These are phyloP conservation scores for Morus bassanus DNA, from an alignment of 2,797 vertebrate species.

Conservation along the genomic window DNA sequence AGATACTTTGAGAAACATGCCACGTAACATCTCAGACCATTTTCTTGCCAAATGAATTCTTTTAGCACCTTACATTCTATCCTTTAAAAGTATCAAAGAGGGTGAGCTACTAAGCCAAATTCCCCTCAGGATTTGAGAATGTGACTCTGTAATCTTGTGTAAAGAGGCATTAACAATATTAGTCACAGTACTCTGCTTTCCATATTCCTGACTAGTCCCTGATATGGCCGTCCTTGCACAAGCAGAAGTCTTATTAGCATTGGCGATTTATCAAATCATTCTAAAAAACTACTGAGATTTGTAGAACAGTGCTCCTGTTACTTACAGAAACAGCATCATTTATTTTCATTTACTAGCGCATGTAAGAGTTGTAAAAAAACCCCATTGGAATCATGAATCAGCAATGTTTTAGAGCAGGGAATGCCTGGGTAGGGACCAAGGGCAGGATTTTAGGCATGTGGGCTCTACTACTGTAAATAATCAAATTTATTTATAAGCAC, in stretches of 20 bases:
- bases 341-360: neutral
- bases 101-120: conserved; percentile 57
- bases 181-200: conserved; percentile 44
- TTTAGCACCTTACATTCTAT: conserved; percentile 52
- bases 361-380: neutral
- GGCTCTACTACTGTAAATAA: neutral
- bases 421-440: neutral
- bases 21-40: neutral
- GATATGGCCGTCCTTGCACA: neutral
- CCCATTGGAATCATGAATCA: neutral
- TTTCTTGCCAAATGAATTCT: conserved; percentile 36
- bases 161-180: conserved; percentile 61
- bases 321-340: neutral
- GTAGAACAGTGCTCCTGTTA: neutral
- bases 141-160: conserved; percentile 62
- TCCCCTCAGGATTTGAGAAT: conserved; percentile 63
- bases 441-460: neutral
- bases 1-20: neutral
- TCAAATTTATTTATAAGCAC: neutral
- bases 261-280: neutral
- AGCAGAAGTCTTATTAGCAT: neutral
- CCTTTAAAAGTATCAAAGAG: conserved; percentile 45
- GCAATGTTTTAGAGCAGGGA: neutral
- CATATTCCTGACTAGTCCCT: neutral
- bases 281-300: neutral